Evolutionary conservation across 37 sponge, comb jelly and placozoan species (phyloP).

Genomic region (Corticium candelabrum): DNA sequence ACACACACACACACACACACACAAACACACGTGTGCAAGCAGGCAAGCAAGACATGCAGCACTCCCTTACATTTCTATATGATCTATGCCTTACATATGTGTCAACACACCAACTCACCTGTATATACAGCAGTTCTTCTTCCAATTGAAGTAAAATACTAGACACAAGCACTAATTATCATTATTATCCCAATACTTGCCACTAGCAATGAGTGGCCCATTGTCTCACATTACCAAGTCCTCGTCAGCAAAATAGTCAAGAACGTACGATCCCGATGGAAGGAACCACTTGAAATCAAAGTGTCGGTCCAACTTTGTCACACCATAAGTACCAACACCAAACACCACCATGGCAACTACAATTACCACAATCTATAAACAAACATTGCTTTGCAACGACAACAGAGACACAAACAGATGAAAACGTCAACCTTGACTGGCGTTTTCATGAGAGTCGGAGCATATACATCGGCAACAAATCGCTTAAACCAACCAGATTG

Average conservation of each 20-base stretch:
- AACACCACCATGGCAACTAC: constrained; percentile 10
- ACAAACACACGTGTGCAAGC: no score
- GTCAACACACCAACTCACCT: no score
- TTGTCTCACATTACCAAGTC: constrained; percentile 19
- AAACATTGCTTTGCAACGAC: background rate
- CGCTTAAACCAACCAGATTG: background rate
- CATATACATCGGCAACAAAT: background rate
- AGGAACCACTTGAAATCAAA: constrained; percentile 25
- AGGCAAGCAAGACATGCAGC: no score
- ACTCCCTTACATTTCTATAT: no score
- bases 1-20: no score
- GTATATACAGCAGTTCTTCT: constrained; percentile 3
- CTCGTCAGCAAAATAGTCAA: constrained; percentile 10
- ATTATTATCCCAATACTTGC: background rate
- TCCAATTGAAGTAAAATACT: constrained; percentile 22
- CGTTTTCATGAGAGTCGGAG: background rate
- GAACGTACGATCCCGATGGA: constrained; percentile 22
- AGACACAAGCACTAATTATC: constrained; percentile 1
- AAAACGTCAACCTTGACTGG: background rate
- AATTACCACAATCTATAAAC: constrained; percentile 9
- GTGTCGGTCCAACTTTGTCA: background rate
- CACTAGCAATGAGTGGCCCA: background rate
- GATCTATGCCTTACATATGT: no score
- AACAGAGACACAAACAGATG: background rate
- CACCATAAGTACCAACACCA: constrained; percentile 15